Evolutionary conservation across 37 sponge, comb jelly and placozoan species (phyloP).

Genomic region (Beroe ovata): DNA sequence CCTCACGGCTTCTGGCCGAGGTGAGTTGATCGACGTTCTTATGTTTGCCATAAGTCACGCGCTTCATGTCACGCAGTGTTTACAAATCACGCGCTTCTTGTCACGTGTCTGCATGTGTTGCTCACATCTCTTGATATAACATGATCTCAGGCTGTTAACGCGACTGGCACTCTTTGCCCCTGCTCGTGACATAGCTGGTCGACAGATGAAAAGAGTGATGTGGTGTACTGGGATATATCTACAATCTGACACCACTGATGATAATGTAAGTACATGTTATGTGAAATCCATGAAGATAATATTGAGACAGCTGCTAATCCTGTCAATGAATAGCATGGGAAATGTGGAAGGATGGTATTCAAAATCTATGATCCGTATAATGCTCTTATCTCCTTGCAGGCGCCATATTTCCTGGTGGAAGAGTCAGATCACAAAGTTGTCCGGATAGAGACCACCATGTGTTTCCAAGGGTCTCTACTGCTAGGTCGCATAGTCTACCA

Average conservation of each 20-base stretch:
- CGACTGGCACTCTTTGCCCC: conserved; percentile 74
- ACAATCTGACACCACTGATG: not conserved
- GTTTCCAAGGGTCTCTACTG: not conserved
- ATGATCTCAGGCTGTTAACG: conserved; percentile 70
- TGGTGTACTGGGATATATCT: conserved; percentile 43
- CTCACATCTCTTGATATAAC: no score
- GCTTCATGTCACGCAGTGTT: no score
- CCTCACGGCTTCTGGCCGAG: conserved; percentile 88
- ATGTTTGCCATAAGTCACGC: no score
- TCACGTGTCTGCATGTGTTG: no score
- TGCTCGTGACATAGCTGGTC: not conserved
- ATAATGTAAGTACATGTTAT: not conserved
- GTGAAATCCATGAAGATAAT: no score
- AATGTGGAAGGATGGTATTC: no score
- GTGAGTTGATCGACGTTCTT: no score
- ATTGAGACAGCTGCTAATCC: no score
- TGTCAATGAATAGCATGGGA: no score
- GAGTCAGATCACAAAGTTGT: not conserved
- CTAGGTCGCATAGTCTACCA: conserved; percentile 51
- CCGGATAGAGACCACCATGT: conserved; percentile 24
- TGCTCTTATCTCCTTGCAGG: not conserved
- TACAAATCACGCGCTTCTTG: no score
- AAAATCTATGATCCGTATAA: no score
- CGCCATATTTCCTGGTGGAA: conserved; percentile 41
- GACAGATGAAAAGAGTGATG: not conserved